phyloP scores from a whole-genome alignment of 2,888 invertebrate genomes.

The Hesperia comma region DNA sequence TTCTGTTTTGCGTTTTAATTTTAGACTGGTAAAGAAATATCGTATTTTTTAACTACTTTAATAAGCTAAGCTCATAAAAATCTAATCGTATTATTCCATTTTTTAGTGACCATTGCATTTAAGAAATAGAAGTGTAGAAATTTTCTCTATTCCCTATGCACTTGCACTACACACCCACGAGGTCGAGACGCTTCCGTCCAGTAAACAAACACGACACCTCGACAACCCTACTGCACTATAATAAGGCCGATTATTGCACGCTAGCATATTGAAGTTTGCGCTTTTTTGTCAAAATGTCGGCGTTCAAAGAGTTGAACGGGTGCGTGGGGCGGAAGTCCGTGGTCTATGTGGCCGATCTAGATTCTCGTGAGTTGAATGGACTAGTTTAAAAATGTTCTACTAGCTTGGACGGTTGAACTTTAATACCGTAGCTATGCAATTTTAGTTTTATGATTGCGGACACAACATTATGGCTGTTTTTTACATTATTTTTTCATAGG shows the following conservation, averaged over 20 bases:
- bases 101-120: too few species aligned
- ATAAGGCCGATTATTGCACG: slow-evolving; percentile 11
- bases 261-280: slow-evolving; percentile 41
- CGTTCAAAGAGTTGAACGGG: slow-evolving; percentile 70
- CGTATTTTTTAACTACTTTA: too few species aligned
- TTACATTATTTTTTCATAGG: too few species aligned
- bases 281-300: slow-evolving; percentile 54
- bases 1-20: too few species aligned
- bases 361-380: slow-evolving; percentile 44
- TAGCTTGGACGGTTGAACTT: too few species aligned
- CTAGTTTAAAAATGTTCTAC: slow-evolving; percentile 26
- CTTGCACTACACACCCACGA: slow-evolving; percentile 21
- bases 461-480: too few species aligned
- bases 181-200: slow-evolving; percentile 37
- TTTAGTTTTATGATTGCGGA: too few species aligned
- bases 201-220: slow-evolving; percentile 25
- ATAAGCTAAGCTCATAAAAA: too few species aligned
- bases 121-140: neutral
- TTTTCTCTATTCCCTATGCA: neutral
- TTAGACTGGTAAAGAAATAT: too few species aligned
- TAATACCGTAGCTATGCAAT: too few species aligned
- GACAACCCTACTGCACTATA: slow-evolving; percentile 3
- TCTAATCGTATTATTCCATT: too few species aligned
- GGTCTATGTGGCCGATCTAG: slow-evolving; percentile 49
- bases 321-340: slow-evolving; percentile 65